Evolutionary conservation across 2,113 vertebrate species (phyloP), one percentile per base, ranked within the genome.

Genomic region (Meriones unguiculatus): DNA sequence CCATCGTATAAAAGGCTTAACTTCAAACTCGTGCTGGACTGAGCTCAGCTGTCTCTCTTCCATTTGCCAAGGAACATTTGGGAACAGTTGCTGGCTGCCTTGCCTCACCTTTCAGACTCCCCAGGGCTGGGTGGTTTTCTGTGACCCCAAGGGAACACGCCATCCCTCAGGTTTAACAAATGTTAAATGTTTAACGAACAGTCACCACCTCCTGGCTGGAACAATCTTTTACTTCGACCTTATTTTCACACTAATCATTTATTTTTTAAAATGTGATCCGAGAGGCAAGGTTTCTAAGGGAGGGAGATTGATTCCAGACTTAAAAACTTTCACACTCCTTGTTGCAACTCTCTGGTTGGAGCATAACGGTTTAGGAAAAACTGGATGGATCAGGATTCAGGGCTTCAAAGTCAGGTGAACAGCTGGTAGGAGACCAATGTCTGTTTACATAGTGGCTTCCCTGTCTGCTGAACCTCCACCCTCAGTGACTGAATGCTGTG

Each of bases 171-270:
- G 54, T 65, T 84, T 46, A 24, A 86, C 57, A 84, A 10, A 46
- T 46, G 46, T 46, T 46, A 46, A 57, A 57, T 57, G 57, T 57
- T 57, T 57, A 57, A 57, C 54, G 14, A 57, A 57, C 57, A 28
- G 62, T 76, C 70, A 62, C 52, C 46, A 46, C 46, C 46, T 46
- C 46, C 46, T 46, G 46, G 46, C 46, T 46, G 46, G 46, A 46
- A 46, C 46, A 46, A 46, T 90, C 50, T 91, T 90, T 73, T 57
- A 59, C 28, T 78, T 80, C 52, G 38, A 50, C 70, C 84, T 82
- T 87, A 38, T 91, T 89, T 94, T 90, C 57, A 25, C 46, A 30
- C 20, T 64, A 35, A 91, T 54, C 30, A 8, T 81, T 96, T 77
- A 9, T 69, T 73, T 87, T 87, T 93, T 46, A 10, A 76, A 64